phyloP scores from a whole-genome alignment of 1,140 invertebrate species.

The Xylocopa sonorina region DNA sequence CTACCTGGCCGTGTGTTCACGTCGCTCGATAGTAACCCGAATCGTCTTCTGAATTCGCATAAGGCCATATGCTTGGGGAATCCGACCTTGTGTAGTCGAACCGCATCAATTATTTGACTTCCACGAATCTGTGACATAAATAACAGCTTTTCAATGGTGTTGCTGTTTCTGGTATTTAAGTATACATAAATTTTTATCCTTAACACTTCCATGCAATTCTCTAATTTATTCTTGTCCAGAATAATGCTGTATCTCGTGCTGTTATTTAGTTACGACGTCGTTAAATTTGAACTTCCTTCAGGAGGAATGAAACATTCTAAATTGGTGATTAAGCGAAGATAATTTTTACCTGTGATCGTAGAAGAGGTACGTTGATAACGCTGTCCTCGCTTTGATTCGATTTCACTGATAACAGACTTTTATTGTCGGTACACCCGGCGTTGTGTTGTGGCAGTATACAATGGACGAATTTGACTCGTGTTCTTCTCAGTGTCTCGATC shows the following conservation, averaged over 20 bases:
- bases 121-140: constrained; percentile 89
- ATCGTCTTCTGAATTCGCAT: constrained; percentile 93
- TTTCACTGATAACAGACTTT: constrained; percentile 80
- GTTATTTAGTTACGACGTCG: too few species aligned
- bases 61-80: constrained; percentile 95
- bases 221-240: too few species aligned
- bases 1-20: constrained; percentile 81
- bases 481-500: constrained; percentile 92
- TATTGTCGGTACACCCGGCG: constrained; percentile 83
- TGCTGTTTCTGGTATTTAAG: not conserved
- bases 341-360: constrained; percentile 89
- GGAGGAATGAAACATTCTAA: too few species aligned
- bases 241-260: too few species aligned
- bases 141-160: too few species aligned
- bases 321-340: too few species aligned
- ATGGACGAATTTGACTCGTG: constrained; percentile 92
- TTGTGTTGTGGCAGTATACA: constrained; percentile 93
- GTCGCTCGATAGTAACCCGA: constrained; percentile 87
- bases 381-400: constrained; percentile 83
- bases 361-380: constrained; percentile 92
- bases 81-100: constrained; percentile 95
- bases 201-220: too few species aligned
- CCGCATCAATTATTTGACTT: constrained; percentile 93
- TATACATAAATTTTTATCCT: too few species aligned
- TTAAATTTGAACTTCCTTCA: too few species aligned